Evolutionary conservation across 2,888 invertebrate genomes (phyloP), one percentile per base, ranked within the genome.

Genomic region (Hylaea fasciaria): DNA sequence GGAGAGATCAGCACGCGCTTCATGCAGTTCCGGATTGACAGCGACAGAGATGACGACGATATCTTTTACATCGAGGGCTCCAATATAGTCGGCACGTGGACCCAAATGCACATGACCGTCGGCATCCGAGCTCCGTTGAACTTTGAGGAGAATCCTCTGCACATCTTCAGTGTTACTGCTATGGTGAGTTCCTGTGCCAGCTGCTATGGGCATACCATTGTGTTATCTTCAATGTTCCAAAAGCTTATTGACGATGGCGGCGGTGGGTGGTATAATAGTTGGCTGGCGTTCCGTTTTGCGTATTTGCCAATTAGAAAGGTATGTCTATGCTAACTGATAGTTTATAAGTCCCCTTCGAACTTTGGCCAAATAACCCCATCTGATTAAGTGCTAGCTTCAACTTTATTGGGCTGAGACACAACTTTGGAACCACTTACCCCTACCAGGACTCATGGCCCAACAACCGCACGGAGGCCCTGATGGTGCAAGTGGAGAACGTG

Each of bases 401-500:
- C 5, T 3, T 22, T 5, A 22, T 22, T 22, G 22, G 3, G 3
- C 22, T 22, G 22, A 22, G 5, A 22, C 2, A 22, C 2, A 22
- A 22, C 22, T 22, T 22, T 22, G 5, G 5, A 22, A 5, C 37
- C 4, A 37, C 37, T 37, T 10, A 3, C 2, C 12, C 3, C 37
- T 17, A 11, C 29, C 68, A 94, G 93, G 91, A 93, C 68, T 86
- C 92, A 11, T 70, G 77, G 0, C 79, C 84, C 16, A 91, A 93
- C 71, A 76, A 68, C 39, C 87, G 90, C 65, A 82, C 86, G 8
- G 88, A 90, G 2, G 87, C 88, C 0, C 77, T 92, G 61, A 91
- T 94, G 78, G 89, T 95, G 0, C 87, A 93, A 85, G 94, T 95
- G 0, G 82, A 86, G 14, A 94, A 95, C 73, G 83, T 94, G 58